Percentiles rank a stretch among this genome's conserved stretches.
Conservation (phyloP, 2,797 vertebrate species). For the Chanos chanos region DNA sequence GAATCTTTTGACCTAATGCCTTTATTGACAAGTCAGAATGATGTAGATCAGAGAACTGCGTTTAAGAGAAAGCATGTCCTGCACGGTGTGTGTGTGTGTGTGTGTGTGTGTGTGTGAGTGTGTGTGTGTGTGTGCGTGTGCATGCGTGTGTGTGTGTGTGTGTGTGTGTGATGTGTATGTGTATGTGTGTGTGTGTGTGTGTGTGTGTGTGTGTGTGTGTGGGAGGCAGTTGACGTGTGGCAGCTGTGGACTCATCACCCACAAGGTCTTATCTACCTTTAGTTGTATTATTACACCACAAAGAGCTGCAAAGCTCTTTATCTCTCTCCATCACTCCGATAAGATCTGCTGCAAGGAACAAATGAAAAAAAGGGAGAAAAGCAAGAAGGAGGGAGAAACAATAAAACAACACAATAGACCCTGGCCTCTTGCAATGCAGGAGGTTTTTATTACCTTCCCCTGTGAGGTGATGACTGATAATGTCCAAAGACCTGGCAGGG, state of each 20-base stretch:
- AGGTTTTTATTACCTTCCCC: conserved; percentile 68
- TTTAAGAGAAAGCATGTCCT: conserved; percentile 8
- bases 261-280: conserved; percentile 48
- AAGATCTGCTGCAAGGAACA: conserved; percentile 62
- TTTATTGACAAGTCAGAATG: conserved; percentile 48
- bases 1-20: background rate
- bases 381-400: conserved; percentile 40
- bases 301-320: conserved; percentile 57
- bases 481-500: conserved; percentile 62
- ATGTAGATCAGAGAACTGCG: conserved; percentile 42
- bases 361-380: conserved; percentile 36
- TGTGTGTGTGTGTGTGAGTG: background rate
- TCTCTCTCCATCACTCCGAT: conserved; percentile 56
- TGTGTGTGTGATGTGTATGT: too few species aligned
- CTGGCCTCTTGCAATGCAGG: conserved; percentile 42
- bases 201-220: too few species aligned
- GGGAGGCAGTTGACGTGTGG: too few species aligned
- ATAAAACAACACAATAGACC: conserved; percentile 54
- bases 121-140: background rate
- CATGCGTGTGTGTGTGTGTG: background rate
- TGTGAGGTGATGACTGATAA: conserved; percentile 70
- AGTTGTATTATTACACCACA: conserved; percentile 58
- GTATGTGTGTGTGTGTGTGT: too few species aligned
- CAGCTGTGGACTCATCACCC: conserved; percentile 52
- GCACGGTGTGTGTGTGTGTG: conserved; percentile 13